phyloP scores from a whole-genome alignment of 2,888 invertebrate genomes.

The Noctua fimbriata region DNA sequence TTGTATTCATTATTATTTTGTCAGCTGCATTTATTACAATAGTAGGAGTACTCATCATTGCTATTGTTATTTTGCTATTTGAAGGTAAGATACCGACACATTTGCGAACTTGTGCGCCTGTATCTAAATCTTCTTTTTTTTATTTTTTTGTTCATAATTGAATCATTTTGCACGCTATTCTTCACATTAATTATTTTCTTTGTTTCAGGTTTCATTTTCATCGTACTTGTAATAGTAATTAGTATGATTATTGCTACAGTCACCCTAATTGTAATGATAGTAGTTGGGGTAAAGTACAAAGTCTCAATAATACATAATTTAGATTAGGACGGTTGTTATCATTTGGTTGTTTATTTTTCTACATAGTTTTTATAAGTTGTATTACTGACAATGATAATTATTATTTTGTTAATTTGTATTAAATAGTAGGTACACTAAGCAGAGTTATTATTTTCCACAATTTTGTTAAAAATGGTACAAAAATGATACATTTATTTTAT shows the following conservation, averaged over 20 bases:
- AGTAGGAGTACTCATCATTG: conserved; percentile 66
- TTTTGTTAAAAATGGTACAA: background rate
- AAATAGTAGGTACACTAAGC: background rate
- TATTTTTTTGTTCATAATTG: background rate
- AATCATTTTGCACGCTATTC: background rate
- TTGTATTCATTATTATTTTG: conserved; percentile 63
- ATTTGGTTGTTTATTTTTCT: conserved; percentile 2
- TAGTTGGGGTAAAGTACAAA: conserved; percentile 44
- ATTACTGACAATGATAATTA: conserved; percentile 6
- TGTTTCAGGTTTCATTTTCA: conserved; percentile 67
- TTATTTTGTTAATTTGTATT: background rate
- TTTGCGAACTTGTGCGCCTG: background rate
- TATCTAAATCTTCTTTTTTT: background rate
- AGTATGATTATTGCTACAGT: conserved; percentile 45
- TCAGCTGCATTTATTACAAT: conserved; percentile 67
- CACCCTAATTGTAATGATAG: conserved; percentile 26
- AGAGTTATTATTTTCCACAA: background rate
- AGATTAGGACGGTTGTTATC: conserved; percentile 31
- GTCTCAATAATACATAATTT: conserved; percentile 32
- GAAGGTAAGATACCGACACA: conserved; percentile 74
- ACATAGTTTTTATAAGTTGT: background rate
- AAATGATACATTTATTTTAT: background rate
- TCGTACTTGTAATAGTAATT: conserved; percentile 32
- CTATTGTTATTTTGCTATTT: conserved; percentile 71
- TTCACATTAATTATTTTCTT: conserved; percentile 25